Percentiles rank a stretch among this genome's conserved stretches.
Conservation (phyloP, 1,140 invertebrate species). For the Antheraea mylitta region DNA sequence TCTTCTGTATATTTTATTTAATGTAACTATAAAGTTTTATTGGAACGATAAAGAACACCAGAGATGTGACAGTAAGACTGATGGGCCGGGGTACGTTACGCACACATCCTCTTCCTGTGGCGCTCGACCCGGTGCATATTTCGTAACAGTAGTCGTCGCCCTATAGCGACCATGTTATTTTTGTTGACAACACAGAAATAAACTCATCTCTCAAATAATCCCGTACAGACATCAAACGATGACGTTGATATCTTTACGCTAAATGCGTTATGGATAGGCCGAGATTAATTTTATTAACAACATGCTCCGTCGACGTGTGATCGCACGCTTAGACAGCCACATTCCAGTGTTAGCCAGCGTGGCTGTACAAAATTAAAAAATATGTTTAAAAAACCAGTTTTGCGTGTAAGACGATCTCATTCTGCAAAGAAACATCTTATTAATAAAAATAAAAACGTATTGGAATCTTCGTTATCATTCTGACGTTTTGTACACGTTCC, state of each 20-base stretch:
- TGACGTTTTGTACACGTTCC: neutral
- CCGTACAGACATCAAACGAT: constrained; percentile 46
- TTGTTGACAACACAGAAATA: constrained; percentile 73
- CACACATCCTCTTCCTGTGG: constrained; percentile 67
- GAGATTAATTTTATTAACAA: constrained; percentile 15
- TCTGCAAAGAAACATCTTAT: neutral
- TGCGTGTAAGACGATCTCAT: neutral
- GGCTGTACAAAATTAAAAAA: neutral
- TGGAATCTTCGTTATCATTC: neutral
- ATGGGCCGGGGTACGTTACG: constrained; percentile 24
- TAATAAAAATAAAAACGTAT: neutral
- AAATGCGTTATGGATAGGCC: constrained; percentile 70
- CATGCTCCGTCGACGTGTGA: constrained; percentile 54
- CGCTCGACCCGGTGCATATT: constrained; percentile 40
- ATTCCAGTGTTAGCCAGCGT: neutral
- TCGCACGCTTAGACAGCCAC: constrained; percentile 11
- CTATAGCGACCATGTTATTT: constrained; percentile 58
- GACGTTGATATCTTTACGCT: constrained; percentile 73
- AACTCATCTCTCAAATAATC: constrained; percentile 58
- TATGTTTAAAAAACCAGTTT: constrained; percentile 1
- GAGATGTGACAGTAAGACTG: constrained; percentile 21
- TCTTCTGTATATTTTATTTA: neutral
- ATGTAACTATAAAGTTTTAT: constrained; percentile 7
- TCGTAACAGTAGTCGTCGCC: constrained; percentile 61
- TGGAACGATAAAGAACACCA: neutral